These are phyloP conservation scores for Orchesella flavescens DNA, from an alignment of 2,888 invertebrate genomes.

Conservation along the genomic window DNA sequence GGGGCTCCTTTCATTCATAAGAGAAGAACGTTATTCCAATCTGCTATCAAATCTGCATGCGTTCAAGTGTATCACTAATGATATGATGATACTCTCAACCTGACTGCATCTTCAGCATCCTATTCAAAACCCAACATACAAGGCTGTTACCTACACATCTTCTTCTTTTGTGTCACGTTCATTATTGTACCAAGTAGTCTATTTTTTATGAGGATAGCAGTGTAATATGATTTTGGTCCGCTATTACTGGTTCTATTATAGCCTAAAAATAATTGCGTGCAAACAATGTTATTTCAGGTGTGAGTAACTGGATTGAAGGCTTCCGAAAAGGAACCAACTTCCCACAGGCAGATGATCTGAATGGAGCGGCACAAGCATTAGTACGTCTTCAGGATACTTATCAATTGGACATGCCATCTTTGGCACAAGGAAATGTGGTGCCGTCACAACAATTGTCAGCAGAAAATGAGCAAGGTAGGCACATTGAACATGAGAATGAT, in stretches of 20 bases:
- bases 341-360: constrained; percentile 72
- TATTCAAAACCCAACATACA: too few species aligned
- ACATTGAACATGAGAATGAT: not conserved
- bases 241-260: not conserved
- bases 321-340: constrained; percentile 71
- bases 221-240: not conserved
- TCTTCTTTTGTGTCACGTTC: too few species aligned
- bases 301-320: constrained; percentile 70
- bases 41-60: too few species aligned
- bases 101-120: too few species aligned
- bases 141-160: too few species aligned
- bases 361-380: constrained; percentile 73
- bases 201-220: not conserved
- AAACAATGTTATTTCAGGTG: constrained; percentile 63
- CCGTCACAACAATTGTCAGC: constrained; percentile 54
- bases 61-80: too few species aligned
- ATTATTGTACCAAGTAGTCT: too few species aligned
- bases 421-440: constrained; percentile 70
- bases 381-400: constrained; percentile 73
- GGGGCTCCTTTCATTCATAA: too few species aligned
- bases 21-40: too few species aligned
- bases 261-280: not conserved
- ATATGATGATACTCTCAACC: too few species aligned
- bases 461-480: constrained; percentile 65
- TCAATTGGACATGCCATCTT: constrained; percentile 72